Conservation (phyloP, 2,113 vertebrate species). For the Chrysochloris asiatica region DNA sequence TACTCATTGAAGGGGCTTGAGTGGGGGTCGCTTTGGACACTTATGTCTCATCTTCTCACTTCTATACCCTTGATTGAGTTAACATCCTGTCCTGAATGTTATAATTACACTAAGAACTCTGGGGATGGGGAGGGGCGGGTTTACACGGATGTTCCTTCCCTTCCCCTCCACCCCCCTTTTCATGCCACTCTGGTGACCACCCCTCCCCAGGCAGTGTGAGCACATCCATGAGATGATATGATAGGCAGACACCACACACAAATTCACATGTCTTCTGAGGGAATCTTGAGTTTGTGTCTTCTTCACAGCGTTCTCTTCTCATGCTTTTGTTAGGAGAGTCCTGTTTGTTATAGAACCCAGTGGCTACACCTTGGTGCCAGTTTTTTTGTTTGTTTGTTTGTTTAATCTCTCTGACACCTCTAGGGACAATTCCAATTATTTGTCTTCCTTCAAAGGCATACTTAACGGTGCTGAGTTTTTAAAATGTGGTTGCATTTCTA, state of each 20-base stretch:
- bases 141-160: not conserved
- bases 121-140: too few relatives aligned
- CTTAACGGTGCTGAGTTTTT: not conserved
- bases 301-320: not conserved
- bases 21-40: not conserved
- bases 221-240: too few relatives aligned
- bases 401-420: not conserved
- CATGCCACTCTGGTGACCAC: too few relatives aligned
- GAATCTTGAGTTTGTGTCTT: not conserved
- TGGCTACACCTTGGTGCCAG: not conserved
- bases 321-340: not conserved
- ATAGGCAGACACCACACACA: too few relatives aligned
- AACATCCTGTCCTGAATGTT: not conserved
- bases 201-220: too few relatives aligned
- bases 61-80: not conserved
- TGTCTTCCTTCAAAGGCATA: not conserved
- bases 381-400: not conserved
- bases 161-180: not conserved
- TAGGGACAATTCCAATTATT: not conserved
- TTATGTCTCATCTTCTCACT: not conserved
- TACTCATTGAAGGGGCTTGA: not conserved
- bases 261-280: not conserved
- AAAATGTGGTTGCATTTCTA: not conserved
- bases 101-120: not conserved
- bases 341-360: not conserved